These are phyloP conservation scores for Taurulus bubalis DNA, from an alignment of 2,113 vertebrate species.

Conservation along the genomic window DNA sequence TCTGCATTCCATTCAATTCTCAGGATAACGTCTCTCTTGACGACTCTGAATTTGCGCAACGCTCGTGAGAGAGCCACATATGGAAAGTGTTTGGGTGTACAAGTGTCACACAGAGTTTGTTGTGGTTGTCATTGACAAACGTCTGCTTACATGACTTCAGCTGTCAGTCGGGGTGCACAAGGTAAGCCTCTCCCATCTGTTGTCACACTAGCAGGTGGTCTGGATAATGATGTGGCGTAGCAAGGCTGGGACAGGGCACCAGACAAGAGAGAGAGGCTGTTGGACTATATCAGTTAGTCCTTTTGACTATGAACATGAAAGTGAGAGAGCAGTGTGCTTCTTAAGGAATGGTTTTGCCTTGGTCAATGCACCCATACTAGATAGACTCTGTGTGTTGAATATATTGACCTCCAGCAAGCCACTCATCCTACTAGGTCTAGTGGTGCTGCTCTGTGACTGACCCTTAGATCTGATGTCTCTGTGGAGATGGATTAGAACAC, in stretches of 20 bases:
- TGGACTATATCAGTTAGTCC: not conserved
- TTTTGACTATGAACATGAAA: conserved; percentile 20
- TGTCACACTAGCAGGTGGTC: conserved; percentile 60
- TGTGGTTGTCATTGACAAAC: conserved; percentile 65
- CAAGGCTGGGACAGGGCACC: conserved; percentile 36
- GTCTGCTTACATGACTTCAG: conserved; percentile 52
- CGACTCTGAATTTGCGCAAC: conserved; percentile 15
- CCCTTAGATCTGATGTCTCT: conserved; percentile 5
- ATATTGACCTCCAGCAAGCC: not conserved
- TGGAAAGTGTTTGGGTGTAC: conserved; percentile 51
- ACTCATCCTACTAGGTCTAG: not conserved
- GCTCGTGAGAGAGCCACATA: conserved; percentile 46
- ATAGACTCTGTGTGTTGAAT: not conserved
- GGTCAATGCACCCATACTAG: not conserved
- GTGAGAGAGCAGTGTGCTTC: not conserved
- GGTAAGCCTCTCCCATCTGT: conserved; percentile 74
- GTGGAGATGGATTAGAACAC: conserved; percentile 1
- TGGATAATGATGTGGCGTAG: conserved; percentile 67
- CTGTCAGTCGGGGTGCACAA: conserved; percentile 60
- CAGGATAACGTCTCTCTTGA: not conserved
- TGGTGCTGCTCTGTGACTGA: not conserved
- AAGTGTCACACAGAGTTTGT: conserved; percentile 64
- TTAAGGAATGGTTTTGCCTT: not conserved
- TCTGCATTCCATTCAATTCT: conserved; percentile 9
- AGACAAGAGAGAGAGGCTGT: conserved; percentile 22